Conservation (phyloP, 2,888 invertebrate species). For the Aporophyla lueneburgensis region DNA sequence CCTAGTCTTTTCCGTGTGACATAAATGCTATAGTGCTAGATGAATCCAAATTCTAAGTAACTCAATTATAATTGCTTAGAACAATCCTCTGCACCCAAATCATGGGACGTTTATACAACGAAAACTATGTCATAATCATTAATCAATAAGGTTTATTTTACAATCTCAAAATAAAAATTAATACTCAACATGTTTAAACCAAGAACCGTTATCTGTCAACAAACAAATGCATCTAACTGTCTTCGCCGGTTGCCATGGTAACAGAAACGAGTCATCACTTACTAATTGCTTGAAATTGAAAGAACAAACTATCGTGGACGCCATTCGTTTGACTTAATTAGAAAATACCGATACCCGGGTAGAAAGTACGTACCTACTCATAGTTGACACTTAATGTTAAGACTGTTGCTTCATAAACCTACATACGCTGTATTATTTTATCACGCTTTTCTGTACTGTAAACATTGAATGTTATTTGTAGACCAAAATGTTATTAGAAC, state of each 20-base stretch:
- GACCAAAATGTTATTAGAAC: neutral
- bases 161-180: neutral
- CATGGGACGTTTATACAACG: neutral
- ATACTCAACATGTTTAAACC: too few relatives aligned
- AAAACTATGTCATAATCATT: neutral
- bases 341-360: conserved; percentile 16
- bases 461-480: neutral
- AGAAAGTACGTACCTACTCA: conserved; percentile 27
- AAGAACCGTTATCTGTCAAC: conserved; percentile 11
- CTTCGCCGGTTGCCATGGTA: conserved; percentile 14
- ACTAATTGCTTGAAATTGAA: conserved; percentile 57
- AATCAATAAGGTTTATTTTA: neutral
- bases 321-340: conserved; percentile 48
- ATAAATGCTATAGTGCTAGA: neutral
- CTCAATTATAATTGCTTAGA: too few relatives aligned
- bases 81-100: neutral
- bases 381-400: conserved; percentile 26
- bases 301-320: conserved; percentile 30
- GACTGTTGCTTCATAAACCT: conserved; percentile 22
- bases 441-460: conserved; percentile 15
- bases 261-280: conserved; percentile 44
- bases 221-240: conserved; percentile 13
- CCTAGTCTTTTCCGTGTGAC: neutral
- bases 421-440: conserved; percentile 1
- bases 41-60: neutral